These are phyloP conservation scores for Chloroceryle amazona DNA, from an alignment of 2,797 vertebrate genomes.

Conservation along the genomic window DNA sequence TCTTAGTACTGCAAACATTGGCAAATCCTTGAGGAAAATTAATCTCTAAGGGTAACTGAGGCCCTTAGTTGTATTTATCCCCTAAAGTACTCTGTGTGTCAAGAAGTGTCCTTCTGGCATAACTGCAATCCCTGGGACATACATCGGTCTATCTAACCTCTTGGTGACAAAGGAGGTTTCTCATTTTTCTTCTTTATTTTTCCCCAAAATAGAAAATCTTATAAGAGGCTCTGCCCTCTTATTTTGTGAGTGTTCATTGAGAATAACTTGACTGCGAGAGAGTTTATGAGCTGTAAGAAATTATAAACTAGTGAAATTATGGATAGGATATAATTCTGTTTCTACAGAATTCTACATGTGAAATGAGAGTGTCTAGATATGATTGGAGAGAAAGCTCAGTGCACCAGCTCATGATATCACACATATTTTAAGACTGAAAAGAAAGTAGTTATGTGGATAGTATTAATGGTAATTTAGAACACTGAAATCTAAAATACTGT, in stretches of 20 bases:
- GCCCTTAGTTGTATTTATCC: not conserved
- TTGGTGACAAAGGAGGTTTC: not conserved
- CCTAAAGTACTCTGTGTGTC: not conserved
- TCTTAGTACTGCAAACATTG: not conserved
- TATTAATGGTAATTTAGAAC: not conserved
- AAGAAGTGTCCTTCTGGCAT: not conserved
- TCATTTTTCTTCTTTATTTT: not conserved
- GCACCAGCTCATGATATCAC: fast-evolving
- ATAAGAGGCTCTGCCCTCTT: not conserved
- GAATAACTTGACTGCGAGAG: not conserved
- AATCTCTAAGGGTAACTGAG: not conserved
- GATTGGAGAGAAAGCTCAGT: not conserved
- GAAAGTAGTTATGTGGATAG: not conserved
- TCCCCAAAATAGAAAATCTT: not conserved
- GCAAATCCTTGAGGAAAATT: not conserved
- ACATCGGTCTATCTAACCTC: not conserved
- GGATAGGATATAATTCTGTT: not conserved
- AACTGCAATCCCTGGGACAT: not conserved
- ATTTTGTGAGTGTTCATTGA: not conserved
- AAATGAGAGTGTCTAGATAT: not conserved
- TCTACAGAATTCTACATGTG: not conserved
- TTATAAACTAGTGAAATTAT: not conserved
- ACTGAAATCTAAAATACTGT: not conserved
- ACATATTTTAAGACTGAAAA: not conserved
- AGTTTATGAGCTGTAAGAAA: not conserved